These are phyloP conservation scores for Lasioglossum albipes DNA, from an alignment of 1,140 invertebrate genomes.

Conservation along the genomic window DNA sequence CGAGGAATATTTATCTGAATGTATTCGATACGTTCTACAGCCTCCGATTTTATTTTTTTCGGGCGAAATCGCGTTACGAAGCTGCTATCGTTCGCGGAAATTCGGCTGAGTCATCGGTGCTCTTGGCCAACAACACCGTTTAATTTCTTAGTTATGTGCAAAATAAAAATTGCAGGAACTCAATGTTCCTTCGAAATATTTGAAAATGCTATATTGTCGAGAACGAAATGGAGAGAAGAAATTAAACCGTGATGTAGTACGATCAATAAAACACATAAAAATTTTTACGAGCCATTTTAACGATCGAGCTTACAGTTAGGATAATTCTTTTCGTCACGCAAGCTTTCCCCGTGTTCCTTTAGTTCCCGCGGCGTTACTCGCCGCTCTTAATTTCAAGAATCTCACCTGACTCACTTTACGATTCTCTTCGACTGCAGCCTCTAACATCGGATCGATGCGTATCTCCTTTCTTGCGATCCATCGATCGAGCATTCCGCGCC, in stretches of 20 bases:
- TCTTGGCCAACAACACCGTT: too few species aligned
- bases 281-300: too few species aligned
- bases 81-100: neutral
- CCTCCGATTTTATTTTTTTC: conserved; percentile 4
- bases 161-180: too few species aligned
- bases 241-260: too few species aligned
- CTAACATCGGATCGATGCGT: neutral
- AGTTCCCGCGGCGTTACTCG: conserved; percentile 6
- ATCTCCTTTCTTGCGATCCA: neutral
- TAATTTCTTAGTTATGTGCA: too few species aligned
- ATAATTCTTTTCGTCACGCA: too few species aligned
- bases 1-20: conserved; percentile 2
- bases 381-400: conserved; percentile 40
- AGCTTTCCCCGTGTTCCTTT: neutral
- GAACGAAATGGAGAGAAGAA: too few species aligned
- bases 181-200: too few species aligned
- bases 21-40: neutral
- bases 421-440: neutral
- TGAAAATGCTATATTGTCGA: too few species aligned
- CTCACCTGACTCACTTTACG: conserved; percentile 39
- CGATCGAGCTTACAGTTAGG: too few species aligned
- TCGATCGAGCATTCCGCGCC: neutral
- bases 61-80: neutral
- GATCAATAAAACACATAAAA: too few species aligned
- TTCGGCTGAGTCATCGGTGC: conserved; percentile 15